Conservation (phyloP, 2,113 vertebrate genomes). For the Mormyrus lacerda region DNA sequence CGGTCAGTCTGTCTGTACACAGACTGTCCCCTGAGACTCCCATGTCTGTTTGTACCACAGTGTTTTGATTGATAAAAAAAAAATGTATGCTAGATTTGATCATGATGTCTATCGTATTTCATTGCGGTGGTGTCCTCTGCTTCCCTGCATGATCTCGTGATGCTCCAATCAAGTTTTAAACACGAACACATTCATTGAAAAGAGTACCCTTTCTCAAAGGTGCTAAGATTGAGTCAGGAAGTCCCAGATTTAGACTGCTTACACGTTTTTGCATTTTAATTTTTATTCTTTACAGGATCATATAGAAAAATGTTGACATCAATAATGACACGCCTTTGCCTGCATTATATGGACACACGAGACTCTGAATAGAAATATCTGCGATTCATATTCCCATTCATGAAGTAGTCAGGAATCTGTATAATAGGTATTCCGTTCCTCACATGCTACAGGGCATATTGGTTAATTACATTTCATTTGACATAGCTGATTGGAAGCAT, state of each 20-base stretch:
- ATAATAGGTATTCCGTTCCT: background rate
- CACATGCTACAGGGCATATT: background rate
- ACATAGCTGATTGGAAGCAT: background rate
- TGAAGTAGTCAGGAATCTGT: background rate
- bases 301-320: background rate
- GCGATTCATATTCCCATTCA: background rate
- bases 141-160: background rate
- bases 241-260: background rate
- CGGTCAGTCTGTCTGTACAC: background rate
- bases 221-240: background rate
- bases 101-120: background rate
- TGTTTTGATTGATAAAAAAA: background rate
- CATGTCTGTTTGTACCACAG: background rate
- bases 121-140: background rate
- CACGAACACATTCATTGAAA: background rate
- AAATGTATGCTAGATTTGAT: background rate
- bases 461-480: background rate
- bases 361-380: background rate
- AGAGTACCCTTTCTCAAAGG: background rate
- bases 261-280: background rate
- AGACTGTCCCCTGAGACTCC: no score
- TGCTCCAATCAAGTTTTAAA: background rate
- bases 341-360: background rate
- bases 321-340: background rate
- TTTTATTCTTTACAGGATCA: background rate